phyloP scores from a whole-genome alignment of 1,140 invertebrate genomes.

The Panulirus ornatus region DNA sequence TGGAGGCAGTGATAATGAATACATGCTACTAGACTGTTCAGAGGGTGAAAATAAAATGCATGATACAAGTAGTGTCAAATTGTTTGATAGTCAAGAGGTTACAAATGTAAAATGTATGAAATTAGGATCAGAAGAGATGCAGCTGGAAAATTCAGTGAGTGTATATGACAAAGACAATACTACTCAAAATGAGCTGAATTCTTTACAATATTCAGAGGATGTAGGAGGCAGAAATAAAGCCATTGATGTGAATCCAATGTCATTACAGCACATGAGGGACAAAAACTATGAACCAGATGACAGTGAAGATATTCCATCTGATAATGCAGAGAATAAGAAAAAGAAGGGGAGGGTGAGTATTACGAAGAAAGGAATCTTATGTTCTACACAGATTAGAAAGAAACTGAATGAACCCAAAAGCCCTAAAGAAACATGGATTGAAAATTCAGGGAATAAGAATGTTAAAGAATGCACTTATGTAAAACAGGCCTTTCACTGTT shows the following conservation, averaged over 20 bases:
- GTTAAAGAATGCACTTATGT: neutral
- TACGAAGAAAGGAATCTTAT: neutral
- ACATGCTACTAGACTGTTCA: neutral
- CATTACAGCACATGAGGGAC: no score
- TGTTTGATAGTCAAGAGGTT: neutral
- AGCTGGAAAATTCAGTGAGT: neutral
- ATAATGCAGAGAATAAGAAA: neutral
- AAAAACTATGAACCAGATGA: no score
- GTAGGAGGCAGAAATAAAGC: neutral
- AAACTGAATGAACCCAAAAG: neutral
- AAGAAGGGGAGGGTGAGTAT: neutral
- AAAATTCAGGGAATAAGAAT: neutral
- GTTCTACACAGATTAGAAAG: neutral
- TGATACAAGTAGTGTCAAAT: neutral
- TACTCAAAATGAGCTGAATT: neutral
- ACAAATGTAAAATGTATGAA: neutral
- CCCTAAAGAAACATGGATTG: neutral
- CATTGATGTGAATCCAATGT: no score
- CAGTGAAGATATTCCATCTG: neutral
- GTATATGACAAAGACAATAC: neutral
- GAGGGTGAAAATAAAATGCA: neutral
- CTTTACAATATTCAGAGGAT: neutral
- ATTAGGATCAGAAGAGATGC: neutral
- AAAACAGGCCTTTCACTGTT: neutral
- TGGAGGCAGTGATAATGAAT: neutral